Evolutionary conservation across 1,140 invertebrate genomes (phyloP), one percentile per base, ranked within the genome.

Genomic region (Drosophila murphyi): DNA sequence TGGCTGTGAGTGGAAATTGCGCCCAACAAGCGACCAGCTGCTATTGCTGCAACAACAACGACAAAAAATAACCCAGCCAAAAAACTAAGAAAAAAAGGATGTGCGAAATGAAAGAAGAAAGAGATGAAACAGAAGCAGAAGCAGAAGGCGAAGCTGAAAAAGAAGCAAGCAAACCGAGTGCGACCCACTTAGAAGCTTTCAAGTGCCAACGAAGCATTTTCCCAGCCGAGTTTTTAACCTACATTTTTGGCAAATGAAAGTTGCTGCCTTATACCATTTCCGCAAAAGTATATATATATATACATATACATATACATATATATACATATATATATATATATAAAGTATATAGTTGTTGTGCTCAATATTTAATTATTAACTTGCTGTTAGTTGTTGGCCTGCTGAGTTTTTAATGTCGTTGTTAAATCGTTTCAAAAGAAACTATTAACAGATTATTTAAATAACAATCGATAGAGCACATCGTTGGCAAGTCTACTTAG

Each of bases 201-300:
- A 74, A 74, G 72, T 57, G 57, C 51, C 65, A 63, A 74, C 67
- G 65, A 70, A 74, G 72, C 57, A 70, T 43, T 63, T 75, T 64
- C 37, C 59, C 43, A 62, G 60, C 64, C 64, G 60, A 69, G 64
- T 82, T 82, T 76, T 78, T 86, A 87, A 82, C 78, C 78, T 79
- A 86, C 63, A 86, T 86, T 87, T 82, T 83, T 80, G 72, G 76
- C 72, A 80, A 82, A 80, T 82, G 80, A 83, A 83, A 83, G 51
- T 70, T 51, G 12, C 43, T 52, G 60, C 43, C 47, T 48, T 54
- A 43, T 34, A 12, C 4, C n/a, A 43, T 20, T 47, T 8, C 55
- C 10, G 7, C 12, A 28, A 10, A 5, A 54, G 8, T 54, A 62
- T 8, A 37, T 12, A 51, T 54, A 10, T 45, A 12, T n/a, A n/a